These are phyloP conservation scores for Diarsia dahlii DNA, from an alignment of 2,888 invertebrate species.

Conservation along the genomic window DNA sequence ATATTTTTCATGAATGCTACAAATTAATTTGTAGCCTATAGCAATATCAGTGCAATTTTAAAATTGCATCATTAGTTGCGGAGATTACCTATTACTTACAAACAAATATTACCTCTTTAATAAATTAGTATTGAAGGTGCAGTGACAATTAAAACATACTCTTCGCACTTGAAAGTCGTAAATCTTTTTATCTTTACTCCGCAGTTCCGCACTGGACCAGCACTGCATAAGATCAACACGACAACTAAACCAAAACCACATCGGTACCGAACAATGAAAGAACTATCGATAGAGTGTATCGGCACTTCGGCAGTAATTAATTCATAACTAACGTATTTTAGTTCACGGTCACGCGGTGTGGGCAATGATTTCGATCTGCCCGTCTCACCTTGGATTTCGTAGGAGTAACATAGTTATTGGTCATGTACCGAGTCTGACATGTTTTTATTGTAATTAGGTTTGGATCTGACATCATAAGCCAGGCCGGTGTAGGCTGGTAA, in stretches of 20 bases:
- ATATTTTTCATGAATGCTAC: background rate
- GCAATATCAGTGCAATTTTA: too few species aligned
- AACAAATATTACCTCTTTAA: too few species aligned
- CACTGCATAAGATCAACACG: slow-evolving; percentile 3
- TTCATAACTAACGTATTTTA: slow-evolving; percentile 60
- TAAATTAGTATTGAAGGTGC: background rate
- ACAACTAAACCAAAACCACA: slow-evolving; percentile 6
- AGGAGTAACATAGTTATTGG: slow-evolving; percentile 57
- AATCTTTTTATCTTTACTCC: background rate
- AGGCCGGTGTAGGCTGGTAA: background rate
- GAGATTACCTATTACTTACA: too few species aligned
- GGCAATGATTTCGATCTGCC: slow-evolving; percentile 63
- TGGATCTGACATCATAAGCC: slow-evolving; percentile 4
- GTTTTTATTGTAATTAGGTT: slow-evolving; percentile 46
- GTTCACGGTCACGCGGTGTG: slow-evolving; percentile 62
- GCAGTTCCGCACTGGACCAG: background rate
- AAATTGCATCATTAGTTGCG: too few species aligned
- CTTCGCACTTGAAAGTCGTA: background rate
- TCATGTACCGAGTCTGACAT: slow-evolving; percentile 46
- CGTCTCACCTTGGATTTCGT: slow-evolving; percentile 60
- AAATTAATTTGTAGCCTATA: too few species aligned
- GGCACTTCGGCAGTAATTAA: slow-evolving; percentile 55
- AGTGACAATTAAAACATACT: slow-evolving; percentile 1
- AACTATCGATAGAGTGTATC: slow-evolving; percentile 52
- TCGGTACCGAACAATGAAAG: slow-evolving; percentile 41